phyloP scores from a whole-genome alignment of 1,140 invertebrate genomes.

The Venturia canescens region DNA sequence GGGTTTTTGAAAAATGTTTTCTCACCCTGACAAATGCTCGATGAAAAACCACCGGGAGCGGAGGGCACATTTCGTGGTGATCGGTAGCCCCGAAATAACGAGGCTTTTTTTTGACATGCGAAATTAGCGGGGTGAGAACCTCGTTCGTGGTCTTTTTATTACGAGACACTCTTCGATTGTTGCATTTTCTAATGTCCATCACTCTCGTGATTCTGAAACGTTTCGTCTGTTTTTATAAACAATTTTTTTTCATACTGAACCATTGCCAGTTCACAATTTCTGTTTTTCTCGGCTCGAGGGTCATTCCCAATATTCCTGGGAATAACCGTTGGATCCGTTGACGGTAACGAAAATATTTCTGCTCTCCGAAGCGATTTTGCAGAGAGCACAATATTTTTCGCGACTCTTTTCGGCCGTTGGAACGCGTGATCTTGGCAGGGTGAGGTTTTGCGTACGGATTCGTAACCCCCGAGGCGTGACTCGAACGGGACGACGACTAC shows the following conservation, averaged over 20 bases:
- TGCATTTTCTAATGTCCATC: too few species aligned
- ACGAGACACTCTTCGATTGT: too few species aligned
- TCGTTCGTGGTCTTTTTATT: background rate
- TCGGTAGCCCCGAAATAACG: background rate
- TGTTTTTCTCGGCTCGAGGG: too few species aligned
- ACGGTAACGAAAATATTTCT: too few species aligned
- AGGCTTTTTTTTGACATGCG: background rate
- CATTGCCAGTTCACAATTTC: too few species aligned
- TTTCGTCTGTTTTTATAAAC: too few species aligned
- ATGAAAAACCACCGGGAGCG: conserved; percentile 12
- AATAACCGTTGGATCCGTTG: too few species aligned
- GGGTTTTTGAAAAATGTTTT: conserved; percentile 56
- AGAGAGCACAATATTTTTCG: background rate
- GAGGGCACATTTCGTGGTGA: conserved; percentile 16
- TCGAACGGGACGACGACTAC: background rate
- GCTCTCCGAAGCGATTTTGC: too few species aligned
- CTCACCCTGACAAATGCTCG: background rate
- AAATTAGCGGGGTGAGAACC: background rate
- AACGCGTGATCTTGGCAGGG: conserved; percentile 21
- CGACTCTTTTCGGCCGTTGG: background rate
- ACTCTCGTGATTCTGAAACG: too few species aligned
- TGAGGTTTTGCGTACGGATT: conserved; percentile 47
- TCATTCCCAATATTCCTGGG: too few species aligned
- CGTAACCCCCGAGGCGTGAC: conserved; percentile 20
- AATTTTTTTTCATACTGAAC: too few species aligned